Percentiles rank a stretch among this genome's conserved stretches.
phyloP scores from a whole-genome alignment of 2,888 invertebrate genomes.

The Ligdia adustata region DNA sequence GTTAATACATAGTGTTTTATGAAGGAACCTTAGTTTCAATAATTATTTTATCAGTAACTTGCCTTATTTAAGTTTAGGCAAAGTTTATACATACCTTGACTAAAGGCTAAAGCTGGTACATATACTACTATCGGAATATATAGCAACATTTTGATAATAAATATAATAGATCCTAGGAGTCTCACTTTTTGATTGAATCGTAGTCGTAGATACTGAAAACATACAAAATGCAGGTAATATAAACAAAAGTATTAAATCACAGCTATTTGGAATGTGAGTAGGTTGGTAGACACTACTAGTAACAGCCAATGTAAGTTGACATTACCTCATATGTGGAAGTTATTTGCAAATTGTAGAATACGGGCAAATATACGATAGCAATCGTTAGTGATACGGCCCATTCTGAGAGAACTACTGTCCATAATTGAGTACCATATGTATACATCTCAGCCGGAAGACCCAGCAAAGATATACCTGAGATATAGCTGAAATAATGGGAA shows the following conservation, averaged over 20 bases:
- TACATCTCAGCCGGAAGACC: constrained; percentile 91
- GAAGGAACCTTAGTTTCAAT: no score
- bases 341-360: constrained; percentile 89
- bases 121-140: constrained; percentile 94
- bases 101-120: constrained; percentile 93
- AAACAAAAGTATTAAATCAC: background rate
- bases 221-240: constrained; percentile 4
- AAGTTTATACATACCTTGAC: no score
- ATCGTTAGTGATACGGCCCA: constrained; percentile 87
- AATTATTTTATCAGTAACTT: no score
- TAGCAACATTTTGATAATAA: constrained; percentile 89
- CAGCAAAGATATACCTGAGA: constrained; percentile 89
- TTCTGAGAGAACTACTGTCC: constrained; percentile 86
- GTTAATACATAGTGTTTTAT: no score
- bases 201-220: constrained; percentile 87
- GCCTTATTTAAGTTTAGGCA: no score
- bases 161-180: constrained; percentile 87
- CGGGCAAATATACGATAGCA: constrained; percentile 87
- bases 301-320: no score
- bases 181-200: constrained; percentile 88
- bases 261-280: background rate
- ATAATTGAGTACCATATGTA: constrained; percentile 89
- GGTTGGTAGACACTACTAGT: no score
- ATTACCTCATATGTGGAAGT: constrained; percentile 90
- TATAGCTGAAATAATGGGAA: constrained; percentile 82